A percentile compares a stretch with the other conserved stretches of the same genome.
These are phyloP conservation scores for Drosophila lini DNA, from an alignment of 1,140 invertebrate genomes.

Conservation along the genomic window DNA sequence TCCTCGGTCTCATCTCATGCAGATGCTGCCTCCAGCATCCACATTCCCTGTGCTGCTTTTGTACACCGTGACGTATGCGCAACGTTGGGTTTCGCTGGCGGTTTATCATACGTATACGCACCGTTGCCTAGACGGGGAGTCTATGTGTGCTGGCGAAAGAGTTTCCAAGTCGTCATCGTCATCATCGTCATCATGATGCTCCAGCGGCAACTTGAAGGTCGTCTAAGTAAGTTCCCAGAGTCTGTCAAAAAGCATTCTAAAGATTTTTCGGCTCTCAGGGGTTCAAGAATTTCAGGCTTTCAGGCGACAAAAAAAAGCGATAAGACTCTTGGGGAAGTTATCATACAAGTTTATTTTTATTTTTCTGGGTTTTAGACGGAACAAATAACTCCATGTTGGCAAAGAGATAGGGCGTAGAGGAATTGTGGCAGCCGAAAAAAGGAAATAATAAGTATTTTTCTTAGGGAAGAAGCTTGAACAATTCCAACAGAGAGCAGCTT, in stretches of 20 bases:
- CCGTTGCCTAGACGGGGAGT: conserved; percentile 14
- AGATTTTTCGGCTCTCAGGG: conserved; percentile 39
- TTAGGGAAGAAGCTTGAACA: not conserved
- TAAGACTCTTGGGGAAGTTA: conserved; percentile 21
- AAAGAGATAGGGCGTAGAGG: not conserved
- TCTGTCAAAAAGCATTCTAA: conserved; percentile 49
- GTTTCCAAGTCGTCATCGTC: conserved; percentile 45
- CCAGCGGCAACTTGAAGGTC: conserved; percentile 40
- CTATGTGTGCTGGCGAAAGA: conserved; percentile 24
- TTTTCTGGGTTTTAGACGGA: not conserved
- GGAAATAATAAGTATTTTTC: not conserved
- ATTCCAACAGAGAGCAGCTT: not conserved
- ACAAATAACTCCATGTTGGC: conserved; percentile 15
- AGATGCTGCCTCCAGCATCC: not conserved
- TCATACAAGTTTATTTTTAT: conserved; percentile 11
- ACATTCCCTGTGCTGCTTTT: conserved; percentile 12
- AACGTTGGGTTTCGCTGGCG: conserved; percentile 61
- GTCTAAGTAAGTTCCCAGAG: conserved; percentile 46
- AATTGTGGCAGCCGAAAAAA: not conserved
- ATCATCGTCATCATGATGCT: conserved; percentile 17
- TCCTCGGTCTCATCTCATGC: not conserved
- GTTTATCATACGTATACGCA: conserved; percentile 69
- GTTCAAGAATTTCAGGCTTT: conserved; percentile 29
- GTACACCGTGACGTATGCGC: conserved; percentile 73
- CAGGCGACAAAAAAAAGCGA: conserved; percentile 21